Base-by-base conservation (phyloP, 2,888 invertebrate species). In the Chrysina gloriosa region DNA sequence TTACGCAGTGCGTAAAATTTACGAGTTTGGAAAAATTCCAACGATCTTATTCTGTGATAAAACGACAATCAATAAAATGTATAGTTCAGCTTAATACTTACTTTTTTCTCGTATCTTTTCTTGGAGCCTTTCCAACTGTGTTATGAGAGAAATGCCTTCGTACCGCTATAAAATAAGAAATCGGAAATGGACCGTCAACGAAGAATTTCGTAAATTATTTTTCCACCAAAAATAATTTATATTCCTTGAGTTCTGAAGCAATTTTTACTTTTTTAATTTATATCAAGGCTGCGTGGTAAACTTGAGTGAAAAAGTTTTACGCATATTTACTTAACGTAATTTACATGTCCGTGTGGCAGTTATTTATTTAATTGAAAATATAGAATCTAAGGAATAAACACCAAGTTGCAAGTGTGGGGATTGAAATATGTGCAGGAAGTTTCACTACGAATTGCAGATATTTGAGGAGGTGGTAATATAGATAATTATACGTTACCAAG, bases 121-220 rank as follows among this genome's bases (percentile, higher is more conserved):
- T 70, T 75, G 75, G 75, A 70, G 27, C 9, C 34, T 48, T 21
- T 71, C 75, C 75, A 75, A 69, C 39, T 34, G 14, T 56, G 36
- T 21, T 56, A 36, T 36, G 36, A n/a, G 27, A 27, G 25, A 56
- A 5, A 39, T 11, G 23, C 36, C 36, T 39, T 56, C 39, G 11
- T 4, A 5, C 36, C 36, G 56, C n/a, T 11, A 56, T 56, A 56
- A 56, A 56, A 39, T 56, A 56, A 23, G 25, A 19, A 56, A 11
- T 36, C 56, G 56, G 56, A 56, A 56, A 56, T 36, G 23, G n/a
- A 23, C 7, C 11, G 36, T 39, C 56, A 56, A 23, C 21, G 39
- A 56, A 56, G 39, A 39, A 56, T 23, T 52, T 52, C 9, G 21
- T 11, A 39, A 56, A 39, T 36, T 56, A 36, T 56, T 19, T 56